A percentile compares a stretch with the other conserved stretches of the same genome.
Evolutionary conservation across 1,140 invertebrate genomes (phyloP).

Genomic region (Sesamia nonagrioides): DNA sequence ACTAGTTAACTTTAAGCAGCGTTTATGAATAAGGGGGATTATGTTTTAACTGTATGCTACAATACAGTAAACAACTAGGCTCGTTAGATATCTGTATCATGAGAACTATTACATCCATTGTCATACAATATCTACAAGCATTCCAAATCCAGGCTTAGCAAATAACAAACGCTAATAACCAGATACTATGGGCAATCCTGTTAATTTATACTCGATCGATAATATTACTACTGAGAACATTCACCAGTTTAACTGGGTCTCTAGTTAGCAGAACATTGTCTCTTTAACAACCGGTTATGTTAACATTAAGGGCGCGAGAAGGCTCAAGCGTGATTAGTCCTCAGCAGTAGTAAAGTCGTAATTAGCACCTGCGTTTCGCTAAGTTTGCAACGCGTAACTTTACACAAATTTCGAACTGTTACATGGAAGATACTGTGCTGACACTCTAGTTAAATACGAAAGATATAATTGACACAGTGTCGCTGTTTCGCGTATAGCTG

Average conservation of each 20-base stretch:
- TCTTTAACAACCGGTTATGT: not conserved
- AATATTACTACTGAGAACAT: constrained; percentile 43
- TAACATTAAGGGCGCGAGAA: not conserved
- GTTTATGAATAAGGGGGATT: too few species aligned
- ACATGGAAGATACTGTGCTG: constrained; percentile 20
- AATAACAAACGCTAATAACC: constrained; percentile 49
- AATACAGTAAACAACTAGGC: not conserved
- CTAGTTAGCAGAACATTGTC: not conserved
- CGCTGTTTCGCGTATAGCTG: constrained; percentile 2
- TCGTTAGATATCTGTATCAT: not conserved
- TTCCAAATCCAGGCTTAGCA: constrained; percentile 9
- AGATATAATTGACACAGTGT: constrained; percentile 31
- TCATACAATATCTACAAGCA: not conserved
- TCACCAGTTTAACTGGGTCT: constrained; percentile 29
- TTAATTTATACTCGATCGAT: constrained; percentile 52
- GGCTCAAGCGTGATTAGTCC: constrained; percentile 46
- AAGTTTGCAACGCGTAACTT: constrained; percentile 55
- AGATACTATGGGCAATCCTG: constrained; percentile 43
- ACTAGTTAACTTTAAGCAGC: too few species aligned
- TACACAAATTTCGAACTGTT: constrained; percentile 9
- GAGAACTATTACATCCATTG: not conserved
- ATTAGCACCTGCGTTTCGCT: constrained; percentile 55
- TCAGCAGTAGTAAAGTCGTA: constrained; percentile 50
- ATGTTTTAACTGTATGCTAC: too few species aligned
- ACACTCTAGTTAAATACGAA: not conserved